Base-by-base conservation (phyloP, 2,888 invertebrate genomes). In the Cephus runcator region DNA sequence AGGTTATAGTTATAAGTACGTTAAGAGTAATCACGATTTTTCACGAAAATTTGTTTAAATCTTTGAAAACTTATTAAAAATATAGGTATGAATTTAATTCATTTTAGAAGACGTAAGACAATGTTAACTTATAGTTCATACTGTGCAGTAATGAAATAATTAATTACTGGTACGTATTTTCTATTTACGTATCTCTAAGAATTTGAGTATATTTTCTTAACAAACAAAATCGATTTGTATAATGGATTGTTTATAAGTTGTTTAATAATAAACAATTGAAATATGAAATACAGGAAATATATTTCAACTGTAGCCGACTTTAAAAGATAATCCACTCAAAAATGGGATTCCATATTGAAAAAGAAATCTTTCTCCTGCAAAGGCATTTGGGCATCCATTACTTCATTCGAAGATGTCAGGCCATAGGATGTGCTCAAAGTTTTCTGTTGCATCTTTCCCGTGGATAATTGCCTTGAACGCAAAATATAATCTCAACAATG, bases 391-490 rank as follows among this genome's bases (percentile, higher is more conserved):
- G 82, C 83, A 15, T 85, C 83, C 81, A 83, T 80, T 36, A 80
- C 73, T 33, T 85, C 76, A 68, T 83, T 82, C 84, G 83, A 86
- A 9, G 84, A 83, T 12, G 80, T 80, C 74, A 81, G 34, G 12
- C 79, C 81, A 31, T 84, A 75, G 33, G 77, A 79, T 79, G 83
- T 81, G 23, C 85, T 68, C 33, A 85, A 73, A 6, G 69, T 79
- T 80, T 79, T 85, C 30, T 75, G 81, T 81, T 87, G 85, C 15
- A 81, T 79, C 76, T 81, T 82, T 34, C 85, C 71, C 11, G 81
- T 81, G 34, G 86, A 87, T 73, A 84, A 81, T 56, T 56, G 56
- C 56, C 56, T 56, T 56, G 1, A 56, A 56, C 23, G 9, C 23
- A 56, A 56, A 23, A 23, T 56, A 56, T 56, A 23, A 23, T 40